Conservation (phyloP, 2,797 vertebrate species). For the Gadopsis marmoratus region DNA sequence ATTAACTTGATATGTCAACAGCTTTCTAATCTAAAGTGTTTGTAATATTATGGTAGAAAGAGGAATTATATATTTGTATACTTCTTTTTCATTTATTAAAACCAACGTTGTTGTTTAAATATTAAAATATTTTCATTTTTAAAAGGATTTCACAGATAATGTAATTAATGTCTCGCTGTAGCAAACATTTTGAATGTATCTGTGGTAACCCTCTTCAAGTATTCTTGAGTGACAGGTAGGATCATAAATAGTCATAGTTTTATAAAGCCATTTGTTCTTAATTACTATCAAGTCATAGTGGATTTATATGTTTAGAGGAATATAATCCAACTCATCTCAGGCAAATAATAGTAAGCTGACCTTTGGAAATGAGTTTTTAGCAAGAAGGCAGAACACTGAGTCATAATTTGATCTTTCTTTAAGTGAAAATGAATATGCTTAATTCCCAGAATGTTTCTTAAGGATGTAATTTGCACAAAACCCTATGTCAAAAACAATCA, state of each 20-base stretch:
- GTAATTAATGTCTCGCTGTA: neutral
- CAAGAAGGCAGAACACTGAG: neutral
- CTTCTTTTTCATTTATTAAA: neutral
- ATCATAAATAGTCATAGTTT: slow-evolving; percentile 1
- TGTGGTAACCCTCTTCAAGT: neutral
- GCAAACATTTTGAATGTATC: neutral
- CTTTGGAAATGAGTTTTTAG: slow-evolving; percentile 4
- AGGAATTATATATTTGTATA: neutral
- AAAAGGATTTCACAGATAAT: neutral
- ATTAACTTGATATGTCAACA: neutral
- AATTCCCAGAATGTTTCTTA: neutral
- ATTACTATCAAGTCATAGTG: neutral
- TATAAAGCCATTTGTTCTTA: neutral
- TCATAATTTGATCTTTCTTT: neutral
- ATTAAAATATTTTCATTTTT: neutral
- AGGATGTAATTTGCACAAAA: neutral
- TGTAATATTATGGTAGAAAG: neutral
- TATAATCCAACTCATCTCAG: slow-evolving; percentile 12
- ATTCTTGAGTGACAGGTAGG: neutral
- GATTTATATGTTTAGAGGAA: neutral
- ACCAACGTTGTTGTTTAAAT: neutral
- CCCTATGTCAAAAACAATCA: neutral
- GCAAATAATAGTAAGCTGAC: slow-evolving; percentile 10
- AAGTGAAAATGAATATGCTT: neutral
- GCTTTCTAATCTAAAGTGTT: neutral